Base-by-base conservation (phyloP, 2,888 invertebrate genomes). In the Agapetus fuscipes region DNA sequence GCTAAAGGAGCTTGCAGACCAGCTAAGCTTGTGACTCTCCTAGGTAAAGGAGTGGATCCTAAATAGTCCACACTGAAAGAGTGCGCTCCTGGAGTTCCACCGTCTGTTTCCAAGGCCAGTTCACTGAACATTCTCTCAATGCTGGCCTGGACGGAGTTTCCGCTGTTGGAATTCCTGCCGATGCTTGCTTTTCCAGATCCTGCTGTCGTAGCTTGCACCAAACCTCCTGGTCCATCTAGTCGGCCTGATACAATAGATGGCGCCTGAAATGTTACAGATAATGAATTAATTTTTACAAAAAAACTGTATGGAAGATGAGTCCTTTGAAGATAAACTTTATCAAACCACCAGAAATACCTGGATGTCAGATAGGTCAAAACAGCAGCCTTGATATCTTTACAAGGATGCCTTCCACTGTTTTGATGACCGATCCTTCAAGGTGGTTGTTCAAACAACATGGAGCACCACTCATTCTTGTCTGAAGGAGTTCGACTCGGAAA, bases 91-190 rank as follows among this genome's bases (percentile, higher is more conserved):
- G 76, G 74, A 35, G 59, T 64, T 17, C 71, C 71, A 17, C 61
- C 57, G 44, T 76, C 71, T 31, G 71, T 61, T 48, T 70, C 69
- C 38, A 74, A 74, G 3, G 81, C 77, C 53, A 83, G 77, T 44
- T 83, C 83, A 15, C 76, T 77, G 56, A 89, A 89, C 78, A 89
- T 83, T 52, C 81, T 79, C 57, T 89, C 88, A 60, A 90, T 89
- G 52, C 83, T 78, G 11, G 84, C 87, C 59, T 90, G 89, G 2
- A 89, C 86, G 37, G 80, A 80, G 53, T 85, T 85, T 51, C 74
- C 76, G 24, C 74, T 69, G 54, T 57, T 52, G 49, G 55, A 46
- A 9, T 37, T 33, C 14, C 34, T 31, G 28, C 45, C 34, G 12
- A 41, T 17, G 29, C 44, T 46, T 14, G 16, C 34, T 11, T 24